A percentile compares a stretch with the other conserved stretches of the same genome.
Evolutionary conservation across 2,888 invertebrate genomes (phyloP).

Genomic region (Pediacus dermestoides): DNA sequence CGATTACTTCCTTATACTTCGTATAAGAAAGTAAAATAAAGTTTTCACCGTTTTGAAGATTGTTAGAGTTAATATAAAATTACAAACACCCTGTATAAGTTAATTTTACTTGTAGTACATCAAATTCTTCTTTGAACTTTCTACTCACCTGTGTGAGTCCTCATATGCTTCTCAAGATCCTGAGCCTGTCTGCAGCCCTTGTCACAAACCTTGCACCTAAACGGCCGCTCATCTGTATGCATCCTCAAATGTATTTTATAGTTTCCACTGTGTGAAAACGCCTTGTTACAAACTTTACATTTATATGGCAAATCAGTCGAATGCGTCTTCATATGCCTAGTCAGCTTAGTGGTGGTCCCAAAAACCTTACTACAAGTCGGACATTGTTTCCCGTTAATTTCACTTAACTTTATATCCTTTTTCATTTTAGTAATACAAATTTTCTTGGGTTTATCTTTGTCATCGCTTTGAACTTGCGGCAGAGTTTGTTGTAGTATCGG

Average conservation of each 20-base stretch:
- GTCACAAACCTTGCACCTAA: slow-evolving; percentile 48
- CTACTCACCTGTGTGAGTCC: slow-evolving; percentile 49
- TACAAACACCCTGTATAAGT: too few relatives aligned
- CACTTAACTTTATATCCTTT: slow-evolving; percentile 15
- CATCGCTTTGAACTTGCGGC: slow-evolving; percentile 16
- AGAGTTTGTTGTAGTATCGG: slow-evolving; percentile 26
- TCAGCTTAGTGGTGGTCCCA: slow-evolving; percentile 44
- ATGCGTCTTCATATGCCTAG: slow-evolving; percentile 49
- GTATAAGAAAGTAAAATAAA: too few relatives aligned
- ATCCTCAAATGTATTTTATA: slow-evolving; percentile 49
- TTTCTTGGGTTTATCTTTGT: slow-evolving; percentile 18
- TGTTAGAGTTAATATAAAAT: not conserved
- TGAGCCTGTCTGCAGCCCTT: slow-evolving; percentile 51
- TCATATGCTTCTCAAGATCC: slow-evolving; percentile 51
- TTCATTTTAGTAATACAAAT: slow-evolving; percentile 8
- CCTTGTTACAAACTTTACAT: slow-evolving; percentile 48
- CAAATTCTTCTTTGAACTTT: too few relatives aligned
- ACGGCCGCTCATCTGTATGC: slow-evolving; percentile 49
- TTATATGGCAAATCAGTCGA: slow-evolving; percentile 48
- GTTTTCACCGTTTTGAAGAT: too few relatives aligned
- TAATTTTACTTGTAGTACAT: too few relatives aligned
- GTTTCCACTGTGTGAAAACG: slow-evolving; percentile 50
- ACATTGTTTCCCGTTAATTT: slow-evolving; percentile 41
- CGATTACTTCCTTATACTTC: too few relatives aligned
- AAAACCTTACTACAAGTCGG: slow-evolving; percentile 46